Percentiles rank a stretch among this genome's conserved stretches.
Evolutionary conservation across 2,797 vertebrate species (phyloP).

Genomic region (Tarsius wallacei): DNA sequence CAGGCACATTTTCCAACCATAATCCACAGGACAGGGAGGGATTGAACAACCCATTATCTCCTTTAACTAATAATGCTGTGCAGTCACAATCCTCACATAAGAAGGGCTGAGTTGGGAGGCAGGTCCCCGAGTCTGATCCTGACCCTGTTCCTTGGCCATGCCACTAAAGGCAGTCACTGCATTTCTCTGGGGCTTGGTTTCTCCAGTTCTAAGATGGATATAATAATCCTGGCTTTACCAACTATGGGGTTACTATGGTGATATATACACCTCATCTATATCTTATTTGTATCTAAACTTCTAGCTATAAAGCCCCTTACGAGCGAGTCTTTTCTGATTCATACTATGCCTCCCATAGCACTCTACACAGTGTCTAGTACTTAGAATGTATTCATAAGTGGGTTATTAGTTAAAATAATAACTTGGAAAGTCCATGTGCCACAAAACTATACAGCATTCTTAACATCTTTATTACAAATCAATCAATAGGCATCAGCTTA

Average conservation of each 20-base stretch:
- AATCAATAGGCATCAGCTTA: background rate
- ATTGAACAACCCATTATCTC: background rate
- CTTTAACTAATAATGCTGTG: background rate
- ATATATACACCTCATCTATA: background rate
- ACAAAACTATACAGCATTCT: background rate
- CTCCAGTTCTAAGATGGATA: background rate
- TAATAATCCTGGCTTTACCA: background rate
- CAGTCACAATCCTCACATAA: background rate
- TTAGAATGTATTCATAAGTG: background rate
- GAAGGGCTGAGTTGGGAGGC: background rate
- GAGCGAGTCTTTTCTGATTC: background rate
- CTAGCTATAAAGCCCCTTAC: background rate
- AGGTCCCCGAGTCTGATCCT: background rate
- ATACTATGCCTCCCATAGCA: background rate
- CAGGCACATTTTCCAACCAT: background rate
- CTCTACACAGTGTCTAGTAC: background rate
- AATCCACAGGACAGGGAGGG: accelerated
- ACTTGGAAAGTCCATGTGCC: background rate
- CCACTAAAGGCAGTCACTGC: background rate
- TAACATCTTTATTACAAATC: background rate
- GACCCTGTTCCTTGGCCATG: background rate
- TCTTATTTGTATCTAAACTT: background rate
- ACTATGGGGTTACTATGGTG: background rate
- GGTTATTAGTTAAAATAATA: background rate
- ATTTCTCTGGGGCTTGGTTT: background rate